A percentile compares a stretch with the other conserved stretches of the same genome.
Conservation (phyloP, 2,113 vertebrate genomes). For the Lepisosteus oculatus region DNA sequence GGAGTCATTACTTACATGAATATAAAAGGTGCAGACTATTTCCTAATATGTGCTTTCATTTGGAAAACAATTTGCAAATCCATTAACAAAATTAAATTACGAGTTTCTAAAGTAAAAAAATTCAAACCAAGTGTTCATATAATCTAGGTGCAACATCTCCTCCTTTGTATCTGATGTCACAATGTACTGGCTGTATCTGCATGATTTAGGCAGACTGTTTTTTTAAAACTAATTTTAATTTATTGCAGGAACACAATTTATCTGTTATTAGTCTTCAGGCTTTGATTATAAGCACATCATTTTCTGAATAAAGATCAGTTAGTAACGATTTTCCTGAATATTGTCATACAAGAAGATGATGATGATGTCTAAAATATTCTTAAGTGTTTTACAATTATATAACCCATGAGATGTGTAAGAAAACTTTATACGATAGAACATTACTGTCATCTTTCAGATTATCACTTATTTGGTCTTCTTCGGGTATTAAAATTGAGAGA, state of each 20-base stretch:
- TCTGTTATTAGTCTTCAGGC: too few relatives aligned
- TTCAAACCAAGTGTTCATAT: slow-evolving; percentile 7
- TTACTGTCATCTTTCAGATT: too few relatives aligned
- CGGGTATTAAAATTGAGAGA: too few relatives aligned
- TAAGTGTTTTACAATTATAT: background rate
- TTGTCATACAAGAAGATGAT: too few relatives aligned
- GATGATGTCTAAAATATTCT: too few relatives aligned
- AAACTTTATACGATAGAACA: too few relatives aligned
- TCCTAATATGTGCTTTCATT: slow-evolving; percentile 10
- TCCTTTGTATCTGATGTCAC: slow-evolving; percentile 1
- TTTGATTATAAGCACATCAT: too few relatives aligned
- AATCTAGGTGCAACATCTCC: slow-evolving; percentile 3
- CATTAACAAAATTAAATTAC: slow-evolving; percentile 23
- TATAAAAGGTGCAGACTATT: background rate
- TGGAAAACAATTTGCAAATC: slow-evolving; percentile 15
- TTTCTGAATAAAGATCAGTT: too few relatives aligned
- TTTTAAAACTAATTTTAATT: slow-evolving; percentile 7
- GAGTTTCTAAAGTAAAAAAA: slow-evolving; percentile 13
- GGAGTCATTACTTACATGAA: slow-evolving; percentile 4
- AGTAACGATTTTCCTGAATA: too few relatives aligned
- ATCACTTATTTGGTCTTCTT: too few relatives aligned
- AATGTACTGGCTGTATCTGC: background rate
- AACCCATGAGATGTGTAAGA: background rate
- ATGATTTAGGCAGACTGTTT: background rate
- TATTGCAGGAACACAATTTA: background rate